A percentile compares a stretch with the other conserved stretches of the same genome.
Evolutionary conservation across 1,140 invertebrate genomes (phyloP).

Genomic region (Drosophila sechellia): DNA sequence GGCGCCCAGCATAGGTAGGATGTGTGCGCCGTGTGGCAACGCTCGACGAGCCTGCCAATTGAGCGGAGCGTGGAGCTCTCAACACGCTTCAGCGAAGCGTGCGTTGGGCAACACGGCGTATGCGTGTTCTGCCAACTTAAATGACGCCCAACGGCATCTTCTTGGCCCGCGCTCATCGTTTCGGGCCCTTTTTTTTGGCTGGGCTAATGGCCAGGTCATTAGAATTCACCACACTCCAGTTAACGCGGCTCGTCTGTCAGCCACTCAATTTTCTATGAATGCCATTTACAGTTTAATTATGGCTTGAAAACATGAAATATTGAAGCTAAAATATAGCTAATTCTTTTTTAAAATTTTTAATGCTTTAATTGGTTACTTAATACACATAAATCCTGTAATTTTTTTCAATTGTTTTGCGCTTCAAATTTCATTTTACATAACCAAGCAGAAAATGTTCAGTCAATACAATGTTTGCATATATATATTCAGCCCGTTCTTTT

Average conservation of each 20-base stretch:
- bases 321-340: too few species aligned
- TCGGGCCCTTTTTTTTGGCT: constrained; percentile 26
- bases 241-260: constrained; percentile 24
- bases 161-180: neutral
- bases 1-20: constrained; percentile 43
- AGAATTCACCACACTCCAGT: constrained; percentile 45
- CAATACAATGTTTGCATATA: neutral
- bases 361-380: neutral
- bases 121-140: constrained; percentile 69
- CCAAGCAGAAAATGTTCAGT: neutral
- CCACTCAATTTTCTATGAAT: constrained; percentile 28
- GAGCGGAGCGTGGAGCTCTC: constrained; percentile 69
- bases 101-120: constrained; percentile 66
- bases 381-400: neutral
- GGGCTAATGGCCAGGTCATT: constrained; percentile 45
- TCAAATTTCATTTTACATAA: neutral
- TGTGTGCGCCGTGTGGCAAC: constrained; percentile 41
- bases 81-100: constrained; percentile 79
- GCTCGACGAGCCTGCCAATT: constrained; percentile 72
- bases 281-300: constrained; percentile 26
- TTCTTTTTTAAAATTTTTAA: too few species aligned
- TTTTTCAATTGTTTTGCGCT: neutral
- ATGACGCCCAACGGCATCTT: constrained; percentile 48
- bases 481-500: constrained; percentile 9
- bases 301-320: neutral